phyloP scores from a whole-genome alignment of 1,140 invertebrate genomes.

The Belonocnema kinseyi region DNA sequence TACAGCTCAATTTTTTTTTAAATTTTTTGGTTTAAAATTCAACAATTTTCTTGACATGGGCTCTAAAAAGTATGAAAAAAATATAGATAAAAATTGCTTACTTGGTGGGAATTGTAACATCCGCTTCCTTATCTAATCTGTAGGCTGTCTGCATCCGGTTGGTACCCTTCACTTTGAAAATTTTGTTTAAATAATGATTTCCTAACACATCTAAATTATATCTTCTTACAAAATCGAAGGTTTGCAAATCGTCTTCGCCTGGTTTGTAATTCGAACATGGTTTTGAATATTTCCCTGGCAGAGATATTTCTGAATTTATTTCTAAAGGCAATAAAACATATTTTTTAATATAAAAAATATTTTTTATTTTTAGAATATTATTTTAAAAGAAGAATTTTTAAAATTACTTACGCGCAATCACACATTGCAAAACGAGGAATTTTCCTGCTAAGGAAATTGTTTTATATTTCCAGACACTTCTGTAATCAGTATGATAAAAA shows the following conservation, averaged over 20 bases:
- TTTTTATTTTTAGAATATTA: too few relatives aligned
- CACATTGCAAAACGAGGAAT: too few relatives aligned
- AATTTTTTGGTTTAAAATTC: too few relatives aligned
- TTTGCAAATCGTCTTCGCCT: constrained; percentile 85
- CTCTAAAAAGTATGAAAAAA: background rate
- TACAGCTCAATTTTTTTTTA: too few relatives aligned
- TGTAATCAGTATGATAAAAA: too few relatives aligned
- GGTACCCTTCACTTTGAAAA: constrained; percentile 84
- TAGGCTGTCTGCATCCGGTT: constrained; percentile 86
- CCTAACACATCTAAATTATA: constrained; percentile 82
- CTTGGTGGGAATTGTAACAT: constrained; percentile 59
- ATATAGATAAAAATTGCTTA: background rate
- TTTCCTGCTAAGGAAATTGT: too few relatives aligned
- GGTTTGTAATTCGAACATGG: constrained; percentile 81
- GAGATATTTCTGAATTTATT: background rate
- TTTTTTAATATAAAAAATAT: too few relatives aligned
- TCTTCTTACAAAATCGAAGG: constrained; percentile 87
- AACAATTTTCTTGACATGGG: background rate
- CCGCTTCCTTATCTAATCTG: constrained; percentile 81
- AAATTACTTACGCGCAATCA: too few relatives aligned
- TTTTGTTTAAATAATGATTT: constrained; percentile 77
- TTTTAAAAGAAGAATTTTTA: too few relatives aligned
- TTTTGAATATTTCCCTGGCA: background rate
- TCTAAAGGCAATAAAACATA: too few relatives aligned
- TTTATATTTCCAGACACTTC: too few relatives aligned